Conservation (phyloP, 1,140 invertebrate species). For the Campodea augens region DNA sequence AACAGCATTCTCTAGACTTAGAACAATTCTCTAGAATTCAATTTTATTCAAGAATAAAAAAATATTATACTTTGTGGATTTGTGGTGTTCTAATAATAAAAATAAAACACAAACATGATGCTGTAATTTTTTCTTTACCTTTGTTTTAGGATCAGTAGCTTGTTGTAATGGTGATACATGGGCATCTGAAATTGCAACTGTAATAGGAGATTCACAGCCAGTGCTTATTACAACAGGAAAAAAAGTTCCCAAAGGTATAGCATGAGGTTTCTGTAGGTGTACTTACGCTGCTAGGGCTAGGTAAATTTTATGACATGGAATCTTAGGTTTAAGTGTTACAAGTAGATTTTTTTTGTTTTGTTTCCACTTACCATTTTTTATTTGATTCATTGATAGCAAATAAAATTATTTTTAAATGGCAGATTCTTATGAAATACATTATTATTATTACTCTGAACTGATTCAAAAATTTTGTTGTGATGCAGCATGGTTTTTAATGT, state of each 20-base stretch:
- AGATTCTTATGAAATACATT: background rate
- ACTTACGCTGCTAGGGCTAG: too few species aligned
- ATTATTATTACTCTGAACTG: too few species aligned
- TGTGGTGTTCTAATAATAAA: too few species aligned
- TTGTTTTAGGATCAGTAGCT: conserved; percentile 41
- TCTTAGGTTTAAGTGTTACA: conserved; percentile 2
- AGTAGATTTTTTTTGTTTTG: conserved; percentile 11
- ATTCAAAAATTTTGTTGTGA: too few species aligned
- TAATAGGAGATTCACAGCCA: conserved; percentile 43
- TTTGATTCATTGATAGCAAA: background rate
- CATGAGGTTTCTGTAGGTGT: background rate
- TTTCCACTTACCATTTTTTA: conserved; percentile 6
- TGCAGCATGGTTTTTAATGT: too few species aligned
- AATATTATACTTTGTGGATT: too few species aligned
- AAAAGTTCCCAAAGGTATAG: conserved; percentile 49
- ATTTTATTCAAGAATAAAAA: too few species aligned
- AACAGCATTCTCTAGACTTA: too few species aligned
- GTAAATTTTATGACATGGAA: too few species aligned
- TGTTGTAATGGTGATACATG: conserved; percentile 80
- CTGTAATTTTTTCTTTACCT: conserved; percentile 2
- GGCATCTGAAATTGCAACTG: conserved; percentile 74
- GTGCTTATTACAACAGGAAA: conserved; percentile 53
- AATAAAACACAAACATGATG: too few species aligned
- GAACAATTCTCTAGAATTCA: too few species aligned
- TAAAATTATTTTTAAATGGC: background rate